Evolutionary conservation across 2,888 invertebrate genomes (phyloP), one percentile per base, ranked within the genome.

Genomic region (Pantelozetes paolii): DNA sequence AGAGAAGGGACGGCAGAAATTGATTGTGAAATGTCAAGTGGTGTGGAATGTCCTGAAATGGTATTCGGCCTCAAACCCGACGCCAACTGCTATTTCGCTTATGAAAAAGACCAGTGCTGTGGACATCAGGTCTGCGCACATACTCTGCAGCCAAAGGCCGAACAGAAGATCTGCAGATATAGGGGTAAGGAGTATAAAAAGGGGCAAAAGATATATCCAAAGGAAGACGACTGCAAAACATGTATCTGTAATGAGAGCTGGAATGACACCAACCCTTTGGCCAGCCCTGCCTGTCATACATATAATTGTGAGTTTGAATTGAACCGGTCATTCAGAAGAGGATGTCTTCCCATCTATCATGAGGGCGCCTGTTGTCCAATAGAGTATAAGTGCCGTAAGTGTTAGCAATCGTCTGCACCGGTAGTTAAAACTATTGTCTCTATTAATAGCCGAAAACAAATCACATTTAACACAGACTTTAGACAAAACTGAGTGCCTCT

Each of bases 311-410:
- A 69, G n/a, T 26, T 30, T 32, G 26, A 71, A 6, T 67, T 77
- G 32, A 75, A 77, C 28, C 67, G 36, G 42, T 28, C 75, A n/a
- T 69, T 74, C n/a, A 15, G 23, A 9, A 59, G 26, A 0, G 77
- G 77, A 3, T 78, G 78, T 32, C 48, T 77, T 3, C 78, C 78
- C 11, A 71, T 78, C 3, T 78, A 78, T 71, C 77, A 77, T 20
- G 75, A 76, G 59, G 75, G 72, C 15, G 67, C 59, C 28, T 78
- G 78, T 42, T 78, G 78, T 73, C 76, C 77, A 0, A 76, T 78
- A 20, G 77, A 78, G n/a, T 78, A 76, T 50, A 75, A 76, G 36
- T 78, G 78, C 26, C 75, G 78, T 78, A 73, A 76, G 78, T 76
- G 50, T 74, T n/a, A n/a, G n/a, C n/a, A 67, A 11, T 28, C 15